Evolutionary conservation across 2,888 invertebrate species (phyloP).

Genomic region (Gerris lacustris): DNA sequence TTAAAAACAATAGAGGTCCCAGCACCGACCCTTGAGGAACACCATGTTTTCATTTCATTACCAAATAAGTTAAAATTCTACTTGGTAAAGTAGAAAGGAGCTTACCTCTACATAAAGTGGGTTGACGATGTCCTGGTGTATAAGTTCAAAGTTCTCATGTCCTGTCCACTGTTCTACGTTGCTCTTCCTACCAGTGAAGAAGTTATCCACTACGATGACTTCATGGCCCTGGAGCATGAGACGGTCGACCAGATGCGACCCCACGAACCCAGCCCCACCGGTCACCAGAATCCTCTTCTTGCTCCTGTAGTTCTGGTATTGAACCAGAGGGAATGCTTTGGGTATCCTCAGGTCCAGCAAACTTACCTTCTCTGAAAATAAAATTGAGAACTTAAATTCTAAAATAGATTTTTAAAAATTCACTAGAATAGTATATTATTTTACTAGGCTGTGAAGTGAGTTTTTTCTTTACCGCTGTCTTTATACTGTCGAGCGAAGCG

Average conservation of each 20-base stretch:
- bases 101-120: constrained; percentile 93
- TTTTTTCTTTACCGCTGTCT: no score
- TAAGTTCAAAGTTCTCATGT: constrained; percentile 95
- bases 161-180: constrained; percentile 99
- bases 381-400: no score
- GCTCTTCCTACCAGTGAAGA: constrained; percentile 91
- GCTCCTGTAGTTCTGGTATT: constrained; percentile 80
- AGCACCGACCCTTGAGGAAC: no score
- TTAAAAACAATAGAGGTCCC: no score
- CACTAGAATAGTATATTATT: no score
- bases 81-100: no score
- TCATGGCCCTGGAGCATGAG: constrained; percentile 94
- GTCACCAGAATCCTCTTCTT: constrained; percentile 88
- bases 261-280: constrained; percentile 98
- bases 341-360: constrained; percentile 53
- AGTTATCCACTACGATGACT: constrained; percentile 93
- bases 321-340: constrained; percentile 79
- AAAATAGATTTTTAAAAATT: no score
- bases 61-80: no score
- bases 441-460: no score
- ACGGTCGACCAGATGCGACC: constrained; percentile 91
- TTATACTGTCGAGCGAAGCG: no score
- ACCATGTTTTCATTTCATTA: no score
- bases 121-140: constrained; percentile 97
- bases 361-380: constrained; percentile 46